Base-by-base conservation (phyloP, 2,797 vertebrate species). In the Micromesistius poutassou region DNA sequence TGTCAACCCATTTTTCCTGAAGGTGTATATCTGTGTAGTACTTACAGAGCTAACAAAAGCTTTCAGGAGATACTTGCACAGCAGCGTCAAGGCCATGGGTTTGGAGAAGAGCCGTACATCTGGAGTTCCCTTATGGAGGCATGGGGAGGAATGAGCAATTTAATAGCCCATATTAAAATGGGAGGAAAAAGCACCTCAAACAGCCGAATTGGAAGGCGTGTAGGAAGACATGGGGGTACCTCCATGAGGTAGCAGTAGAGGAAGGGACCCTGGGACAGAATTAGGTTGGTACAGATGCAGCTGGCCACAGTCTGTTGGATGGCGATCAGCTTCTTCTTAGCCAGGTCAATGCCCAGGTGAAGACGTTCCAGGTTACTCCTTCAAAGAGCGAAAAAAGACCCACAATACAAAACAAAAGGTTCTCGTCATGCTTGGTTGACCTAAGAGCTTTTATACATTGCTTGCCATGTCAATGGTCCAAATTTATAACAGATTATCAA, bases 241-340 rank as follows among this genome's bases (percentile, higher is more conserved):
- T 99, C 98, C 95, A 96, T 95, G 79, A 99, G 96, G 80, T 96
- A 95, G 83, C 98, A 99, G 84, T 99, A 99, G 66, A 99, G 97
- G 90, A 99, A 99, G 0, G 98, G 97, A 1, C 97, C 98, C 89
- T 99, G 98, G 0, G 97, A 99, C 81, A 98, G 93, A 71, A 99
- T 95, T 9, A 98, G 96, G 87, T 98, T 98, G 86, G 97, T 99
- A 72, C 97, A 98, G 85, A 99, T 96, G 89, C 97, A 99, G 92
- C 97, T 98, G 81, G 97, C 97, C 0, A 99, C 94, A 0, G 96
- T 99, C 91, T 99, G 97, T 89, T 98, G 98, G 46, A 97, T 92
- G 72, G 97, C 97, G 5, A 94, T 94, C 71, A 98, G 91, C 89
- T 97, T 96, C 90, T 95, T 98, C 89, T 99, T 99, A 10, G 97